Evolutionary conservation across 2,888 invertebrate genomes (phyloP), one percentile per base, ranked within the genome.

Genomic region (Unio delphinus): DNA sequence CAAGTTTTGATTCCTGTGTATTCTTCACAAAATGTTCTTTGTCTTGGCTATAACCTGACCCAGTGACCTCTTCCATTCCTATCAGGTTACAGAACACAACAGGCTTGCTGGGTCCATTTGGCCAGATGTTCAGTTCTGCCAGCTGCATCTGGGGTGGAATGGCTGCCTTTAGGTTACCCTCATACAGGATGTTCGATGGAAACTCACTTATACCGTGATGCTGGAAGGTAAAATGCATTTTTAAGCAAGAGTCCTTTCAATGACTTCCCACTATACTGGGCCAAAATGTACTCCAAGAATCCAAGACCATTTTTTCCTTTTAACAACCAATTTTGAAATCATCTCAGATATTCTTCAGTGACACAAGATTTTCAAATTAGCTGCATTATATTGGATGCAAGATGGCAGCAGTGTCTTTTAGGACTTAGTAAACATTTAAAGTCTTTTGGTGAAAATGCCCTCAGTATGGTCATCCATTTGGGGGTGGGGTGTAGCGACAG

Each of bases 161-260:
- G 26, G 75, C 79, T 72, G 70, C 72, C 61, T 79, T 83, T 64
- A 94, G 88, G 74, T 86, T 89, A 26, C 92, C 92, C 62, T 89
- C 91, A 87, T 95, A 95, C 90, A 94, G 94, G 59, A 91, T 92
- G 58, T 91, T 89, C 88, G 94, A 95, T 1, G 96, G 95, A 92
- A 94, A 96, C 70, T 92, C 91, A 3, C 94, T 93, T 78, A 97
- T 96, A 68, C 93, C 93, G 4, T 92, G 92, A 81, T 95, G 94
- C 93, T 95, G 90, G 28, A 89, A 89, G 64, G 72, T 73, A 69
- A 76, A 77, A 74, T 70, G 69, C 34, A 17, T 59, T 64, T 45
- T 5, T 68, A 28, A 30, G 11, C 11, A 62, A 55, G 26, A 81
- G 81, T 83, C 94, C 94, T 90, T 92, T 92, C 26, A 56, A 56